Base-by-base conservation (phyloP, 2,113 vertebrate species). In the Ictalurus punctatus region DNA sequence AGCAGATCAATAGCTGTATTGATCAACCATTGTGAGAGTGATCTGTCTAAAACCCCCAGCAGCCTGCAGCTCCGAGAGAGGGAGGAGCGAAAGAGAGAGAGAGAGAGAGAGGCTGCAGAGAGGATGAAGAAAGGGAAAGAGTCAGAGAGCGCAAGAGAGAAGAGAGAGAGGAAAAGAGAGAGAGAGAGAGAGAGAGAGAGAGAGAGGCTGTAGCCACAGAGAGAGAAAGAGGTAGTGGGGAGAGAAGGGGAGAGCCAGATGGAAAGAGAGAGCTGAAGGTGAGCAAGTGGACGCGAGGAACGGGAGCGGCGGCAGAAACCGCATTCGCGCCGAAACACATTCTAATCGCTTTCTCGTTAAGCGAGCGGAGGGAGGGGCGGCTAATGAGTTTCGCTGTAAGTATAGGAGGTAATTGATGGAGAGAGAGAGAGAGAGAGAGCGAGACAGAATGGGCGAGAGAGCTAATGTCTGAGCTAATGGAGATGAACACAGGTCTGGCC, bases 1-100 rank as follows among this genome's bases (percentile, higher is more conserved):
- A 96, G 95, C 93, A 93, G 95, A 96, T 96, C 96, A 96, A 96
- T 96, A 96, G 94, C 92, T 87, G 94, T 96, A 96, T 96, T 96
- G 96, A 96, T 96, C 96, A 96, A 94, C 94, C 95, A 96, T 96
- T 96, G 96, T 96, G 95, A 94, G 96, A 95, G 95, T 95, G 95
- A 96, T 96, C 95, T 92, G 94, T 96, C 95, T 96, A 95, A 96
- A 96, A 94, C 95, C 95, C 95, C 94, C 92, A 95, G 95, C 95
- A 94, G 95, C 95, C 95, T 94, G 90, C 93, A 96, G 95, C 96
- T 96, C 94, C 91, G 92, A 94, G 95, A 96, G 96, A 96, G 96
- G 96, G 96, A 95, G 95, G 91, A 94, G 87, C 91, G 88, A 92
- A 91, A 90, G 89, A 85, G 83, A 90, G 87, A 87, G 94, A 40